phyloP scores from a whole-genome alignment of 2,888 invertebrate genomes.

The Dexiosoma caninum region DNA sequence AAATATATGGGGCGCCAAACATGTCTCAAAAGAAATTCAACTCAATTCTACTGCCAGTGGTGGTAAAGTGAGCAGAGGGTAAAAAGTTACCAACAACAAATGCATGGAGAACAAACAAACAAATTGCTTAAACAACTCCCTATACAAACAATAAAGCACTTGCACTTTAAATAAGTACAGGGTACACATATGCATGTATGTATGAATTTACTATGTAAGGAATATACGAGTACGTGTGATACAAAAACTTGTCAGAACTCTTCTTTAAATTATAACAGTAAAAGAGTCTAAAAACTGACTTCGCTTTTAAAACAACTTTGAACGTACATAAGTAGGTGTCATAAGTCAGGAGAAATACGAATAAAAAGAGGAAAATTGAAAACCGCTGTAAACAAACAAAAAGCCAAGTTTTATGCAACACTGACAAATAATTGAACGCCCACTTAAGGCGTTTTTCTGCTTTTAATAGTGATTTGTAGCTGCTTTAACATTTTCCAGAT shows the following conservation, averaged over 20 bases:
- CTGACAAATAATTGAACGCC: constrained; percentile 58
- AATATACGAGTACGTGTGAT: no score
- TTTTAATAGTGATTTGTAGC: constrained; percentile 50
- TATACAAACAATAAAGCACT: neutral
- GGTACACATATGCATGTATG: no score
- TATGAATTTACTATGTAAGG: no score
- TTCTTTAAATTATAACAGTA: neutral
- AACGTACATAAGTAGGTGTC: neutral
- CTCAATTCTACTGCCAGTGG: neutral
- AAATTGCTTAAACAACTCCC: constrained; percentile 45
- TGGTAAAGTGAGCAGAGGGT: neutral
- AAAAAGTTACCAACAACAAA: neutral
- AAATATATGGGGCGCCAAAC: constrained; percentile 60
- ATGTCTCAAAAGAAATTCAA: neutral
- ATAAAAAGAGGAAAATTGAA: neutral
- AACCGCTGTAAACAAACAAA: neutral
- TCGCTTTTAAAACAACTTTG: constrained; percentile 10
- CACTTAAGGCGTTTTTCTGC: constrained; percentile 42
- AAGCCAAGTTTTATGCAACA: neutral
- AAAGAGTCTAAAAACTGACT: constrained; percentile 6
- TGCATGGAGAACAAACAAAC: constrained; percentile 16
- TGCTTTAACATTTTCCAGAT: constrained; percentile 35
- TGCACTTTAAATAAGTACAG: no score
- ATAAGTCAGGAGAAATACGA: neutral
- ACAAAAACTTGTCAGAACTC: neutral